Evolutionary conservation across 1,140 invertebrate genomes (phyloP).

Genomic region (Vanessa atalanta): DNA sequence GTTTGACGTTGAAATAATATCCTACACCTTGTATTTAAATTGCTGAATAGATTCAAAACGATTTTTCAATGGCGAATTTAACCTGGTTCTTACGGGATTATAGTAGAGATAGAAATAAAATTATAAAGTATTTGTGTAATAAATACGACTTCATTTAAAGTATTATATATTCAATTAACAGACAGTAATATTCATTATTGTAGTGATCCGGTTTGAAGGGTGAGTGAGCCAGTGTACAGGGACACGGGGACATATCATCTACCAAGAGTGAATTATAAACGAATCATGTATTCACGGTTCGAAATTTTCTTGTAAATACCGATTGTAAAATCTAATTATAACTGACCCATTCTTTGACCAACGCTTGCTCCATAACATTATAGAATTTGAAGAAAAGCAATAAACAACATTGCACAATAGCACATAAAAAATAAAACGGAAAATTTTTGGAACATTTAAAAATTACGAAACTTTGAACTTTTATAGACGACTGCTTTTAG

Average conservation of each 20-base stretch:
- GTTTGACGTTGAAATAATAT: conserved; percentile 55
- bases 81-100: conserved; percentile 34
- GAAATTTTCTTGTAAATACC: conserved; percentile 54
- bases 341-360: conserved; percentile 62
- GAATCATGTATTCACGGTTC: neutral
- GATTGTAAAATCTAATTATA: conserved; percentile 63
- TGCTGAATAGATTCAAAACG: conserved; percentile 35
- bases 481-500: conserved; percentile 50
- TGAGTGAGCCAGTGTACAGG: no score
- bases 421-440: conserved; percentile 37
- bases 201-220: no score
- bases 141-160: no score
- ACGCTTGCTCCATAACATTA: conserved; percentile 40
- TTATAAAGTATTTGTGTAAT: no score
- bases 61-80: conserved; percentile 26
- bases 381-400: conserved; percentile 55
- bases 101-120: no score
- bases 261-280: no score
- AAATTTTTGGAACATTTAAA: conserved; percentile 7
- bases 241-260: no score
- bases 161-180: no score
- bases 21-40: conserved; percentile 50
- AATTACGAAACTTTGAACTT: conserved; percentile 30
- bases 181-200: no score
- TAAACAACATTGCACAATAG: conserved; percentile 61